phyloP scores from a whole-genome alignment of 23 tunicate genomes.

The Aplidium turbinatum region DNA sequence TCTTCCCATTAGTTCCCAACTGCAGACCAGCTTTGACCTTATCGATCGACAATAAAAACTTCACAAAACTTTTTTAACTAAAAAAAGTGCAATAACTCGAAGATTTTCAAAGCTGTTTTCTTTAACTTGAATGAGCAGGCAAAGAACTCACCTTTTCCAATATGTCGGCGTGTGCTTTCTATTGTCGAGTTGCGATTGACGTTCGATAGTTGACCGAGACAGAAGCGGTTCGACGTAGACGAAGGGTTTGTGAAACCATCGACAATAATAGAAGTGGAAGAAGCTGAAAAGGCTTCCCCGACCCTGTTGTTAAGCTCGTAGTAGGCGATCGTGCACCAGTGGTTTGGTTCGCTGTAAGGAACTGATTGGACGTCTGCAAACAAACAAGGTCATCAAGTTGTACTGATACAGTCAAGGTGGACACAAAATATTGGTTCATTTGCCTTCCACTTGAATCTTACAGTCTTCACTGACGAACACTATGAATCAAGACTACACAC shows the following conservation, averaged over 20 bases:
- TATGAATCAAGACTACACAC: no score
- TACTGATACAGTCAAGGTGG: background rate
- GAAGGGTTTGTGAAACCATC: constrained; percentile 99
- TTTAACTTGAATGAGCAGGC: no score
- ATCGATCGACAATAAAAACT: no score
- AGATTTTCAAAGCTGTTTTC: no score
- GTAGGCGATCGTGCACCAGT: constrained; percentile 96
- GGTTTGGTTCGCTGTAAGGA: constrained; percentile 91
- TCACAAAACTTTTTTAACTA: no score
- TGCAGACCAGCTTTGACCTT: no score
- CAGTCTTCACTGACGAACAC: no score
- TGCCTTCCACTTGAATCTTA: no score
- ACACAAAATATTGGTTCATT: no score
- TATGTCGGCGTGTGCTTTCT: constrained; percentile 94
- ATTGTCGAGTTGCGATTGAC: constrained; percentile 98
- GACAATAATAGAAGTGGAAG: constrained; percentile 74
- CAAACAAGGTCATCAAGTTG: no score
- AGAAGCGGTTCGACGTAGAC: constrained; percentile 82
- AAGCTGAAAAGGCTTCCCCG: constrained; percentile 87
- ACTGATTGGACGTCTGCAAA: constrained; percentile 68
- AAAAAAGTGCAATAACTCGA: no score
- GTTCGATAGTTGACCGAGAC: constrained; percentile 91
- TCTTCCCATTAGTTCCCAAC: no score
- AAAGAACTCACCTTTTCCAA: constrained; percentile 84
- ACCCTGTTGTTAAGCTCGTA: constrained; percentile 98